Conservation (phyloP, 2,888 invertebrate species). For the Drosophila paranaensis region DNA sequence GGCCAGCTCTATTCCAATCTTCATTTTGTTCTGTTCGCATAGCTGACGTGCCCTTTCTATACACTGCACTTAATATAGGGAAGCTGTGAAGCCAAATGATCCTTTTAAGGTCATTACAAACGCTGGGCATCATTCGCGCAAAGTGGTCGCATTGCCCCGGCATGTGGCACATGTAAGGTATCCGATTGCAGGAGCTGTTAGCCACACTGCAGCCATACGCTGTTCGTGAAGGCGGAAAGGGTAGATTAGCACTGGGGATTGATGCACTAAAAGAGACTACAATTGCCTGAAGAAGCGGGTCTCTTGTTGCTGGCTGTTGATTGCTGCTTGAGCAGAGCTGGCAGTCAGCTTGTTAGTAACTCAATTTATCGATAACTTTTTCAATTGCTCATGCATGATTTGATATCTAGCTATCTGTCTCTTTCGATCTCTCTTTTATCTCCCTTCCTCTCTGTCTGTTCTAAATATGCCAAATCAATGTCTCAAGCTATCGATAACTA, state of each 20-base stretch:
- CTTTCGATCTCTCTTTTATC: too few species aligned
- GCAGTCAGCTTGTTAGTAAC: not conserved
- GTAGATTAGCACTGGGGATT: not conserved
- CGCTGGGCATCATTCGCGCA: slow-evolving; percentile 32
- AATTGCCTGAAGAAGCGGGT: not conserved
- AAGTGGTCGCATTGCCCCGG: slow-evolving; percentile 4
- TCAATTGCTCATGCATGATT: not conserved
- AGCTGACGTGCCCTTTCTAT: not conserved
- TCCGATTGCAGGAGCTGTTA: slow-evolving; percentile 6
- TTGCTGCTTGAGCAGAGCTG: not conserved
- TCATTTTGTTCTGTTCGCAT: too few species aligned
- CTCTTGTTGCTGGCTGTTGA: not conserved
- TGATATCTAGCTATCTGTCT: not conserved
- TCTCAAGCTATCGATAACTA: not conserved
- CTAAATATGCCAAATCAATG: too few species aligned
- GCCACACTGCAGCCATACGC: not conserved
- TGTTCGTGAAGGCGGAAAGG: too few species aligned
- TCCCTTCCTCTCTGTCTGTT: too few species aligned
- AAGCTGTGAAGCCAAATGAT: slow-evolving; percentile 37
- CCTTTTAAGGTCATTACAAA: slow-evolving; percentile 50
- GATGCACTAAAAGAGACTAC: not conserved
- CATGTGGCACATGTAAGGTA: slow-evolving; percentile 6
- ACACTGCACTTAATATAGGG: not conserved
- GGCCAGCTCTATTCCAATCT: not conserved
- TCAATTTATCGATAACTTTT: not conserved